Evolutionary conservation across 2,797 vertebrate genomes (phyloP).

Genomic region (Malacoraja senta): DNA sequence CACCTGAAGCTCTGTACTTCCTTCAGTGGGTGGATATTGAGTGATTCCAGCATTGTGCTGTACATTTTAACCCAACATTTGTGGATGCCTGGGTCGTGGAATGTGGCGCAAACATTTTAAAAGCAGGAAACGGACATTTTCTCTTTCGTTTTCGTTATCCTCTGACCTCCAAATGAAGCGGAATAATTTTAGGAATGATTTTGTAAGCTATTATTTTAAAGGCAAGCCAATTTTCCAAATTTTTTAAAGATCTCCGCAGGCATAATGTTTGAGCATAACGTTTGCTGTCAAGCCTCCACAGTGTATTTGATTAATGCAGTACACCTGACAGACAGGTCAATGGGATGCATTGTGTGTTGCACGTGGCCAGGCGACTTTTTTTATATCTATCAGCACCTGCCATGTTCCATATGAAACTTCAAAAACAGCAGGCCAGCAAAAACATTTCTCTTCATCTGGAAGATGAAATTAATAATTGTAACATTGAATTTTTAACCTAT

Average conservation of each 20-base stretch:
- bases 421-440: neutral
- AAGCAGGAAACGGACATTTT: neutral
- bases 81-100: neutral
- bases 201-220: neutral
- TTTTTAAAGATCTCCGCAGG: neutral
- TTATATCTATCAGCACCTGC: slow-evolving; percentile 4
- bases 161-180: neutral
- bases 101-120: neutral
- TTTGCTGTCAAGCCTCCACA: neutral
- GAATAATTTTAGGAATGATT: neutral
- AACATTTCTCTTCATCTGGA: neutral
- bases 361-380: neutral
- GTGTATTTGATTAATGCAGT: neutral
- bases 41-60: neutral
- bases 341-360: slow-evolving; percentile 9
- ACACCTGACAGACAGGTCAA: neutral
- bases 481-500: neutral
- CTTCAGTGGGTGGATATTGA: too few relatives aligned
- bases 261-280: neutral
- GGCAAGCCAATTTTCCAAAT: neutral
- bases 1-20: neutral
- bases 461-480: neutral
- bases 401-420: neutral
- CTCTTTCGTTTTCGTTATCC: neutral
- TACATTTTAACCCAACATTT: neutral